Base-by-base conservation (phyloP, 2,888 invertebrate genomes). In the Hyposoter didymator region DNA sequence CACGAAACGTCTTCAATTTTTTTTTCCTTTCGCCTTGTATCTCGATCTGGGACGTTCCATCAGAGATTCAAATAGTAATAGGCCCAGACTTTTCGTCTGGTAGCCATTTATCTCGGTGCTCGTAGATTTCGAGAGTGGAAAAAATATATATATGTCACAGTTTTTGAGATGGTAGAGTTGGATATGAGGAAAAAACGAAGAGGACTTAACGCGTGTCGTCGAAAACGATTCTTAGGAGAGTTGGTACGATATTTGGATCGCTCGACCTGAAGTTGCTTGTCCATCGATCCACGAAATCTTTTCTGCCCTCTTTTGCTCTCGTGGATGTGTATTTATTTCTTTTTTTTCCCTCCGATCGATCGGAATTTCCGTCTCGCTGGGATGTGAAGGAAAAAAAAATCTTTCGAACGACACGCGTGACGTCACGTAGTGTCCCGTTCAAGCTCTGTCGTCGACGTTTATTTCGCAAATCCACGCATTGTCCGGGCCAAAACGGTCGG, bases 391-490 rank as follows among this genome's bases (percentile, higher is more conserved):
- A 35, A 43, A 66, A 28, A 66, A 45, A 67, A 76, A 84, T 74
- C 72, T 78, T 67, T 39, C 64, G 55, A 73, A 66, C 35, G 75
- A n/a, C 67, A 80, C 67, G 66, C 75, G 70, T 72, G 74, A 66
- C 49, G 69, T 62, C 55, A 59, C 59, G 55, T 55, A 32, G 43
- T 55, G 32, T 55, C 64, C 12, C 66, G 28, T 8, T 59, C 43
- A 75, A 28, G 78, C 59, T 76, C 59, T 76, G 82, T 82, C 78
- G 84, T 76, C 62, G 78, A 79, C 87, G 80, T 73, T 87, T 88
- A 88, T 91, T 91, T 91, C 88, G 90, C 90, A 91, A 91, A 91
- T 90, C 91, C 91, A 22, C 69, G 82, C 85, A 91, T 91, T 91
- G 91, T 91, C 72, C 83, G 83, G 87, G 88, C 81, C 88, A 89